Evolutionary conservation across 2,113 vertebrate genomes (phyloP), one percentile per base, ranked within the genome.

Genomic region (Pontoporia blainvillei): DNA sequence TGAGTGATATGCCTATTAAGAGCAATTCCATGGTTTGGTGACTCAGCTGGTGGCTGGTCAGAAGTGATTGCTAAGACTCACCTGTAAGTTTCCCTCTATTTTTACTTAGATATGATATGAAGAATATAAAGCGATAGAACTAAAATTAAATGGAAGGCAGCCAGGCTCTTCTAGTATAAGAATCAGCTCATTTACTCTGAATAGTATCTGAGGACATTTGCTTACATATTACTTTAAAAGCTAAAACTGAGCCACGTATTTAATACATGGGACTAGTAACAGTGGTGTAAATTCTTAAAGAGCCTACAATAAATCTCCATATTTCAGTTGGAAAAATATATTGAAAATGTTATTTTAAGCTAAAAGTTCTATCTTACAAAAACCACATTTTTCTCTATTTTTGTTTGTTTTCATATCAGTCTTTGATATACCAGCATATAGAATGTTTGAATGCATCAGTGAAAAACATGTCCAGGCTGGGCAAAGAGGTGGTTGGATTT

Each of bases 61-160:
- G 52, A 79, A 36, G 34, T 34, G 46, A 64, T 61, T 62, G 44
- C 10, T 8, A 71, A 10, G 39, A 86, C 9, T 14, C 17, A 90
- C 15, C 46, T 86, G 8, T 46, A 90, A 21, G 46, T 49, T 83
- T 62, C 27, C n/a, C 3, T 64, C 66, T 61, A n/a, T 31, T 87
- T 83, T 94, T 64, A 29, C 6, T 84, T 81, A 86, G 44, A 23
- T 83, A 62, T 49, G 57, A 57, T n/a, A 88, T 66, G 9, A 71
- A 66, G 46, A 84, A 84, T 59, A 39, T 59, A 57, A 91, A 87
- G 9, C 61, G 85, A 52, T 39, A 61, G 8, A 94, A 67, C 13
- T 67, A 66, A 97, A 95, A 64, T 94, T 91, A 95, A 86, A 89
- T 72, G 41, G 66, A 86, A 93, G 20, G 41, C 18, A 67, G 29